phyloP scores from a whole-genome alignment of 2,797 vertebrate species.

The Octomys mimax region DNA sequence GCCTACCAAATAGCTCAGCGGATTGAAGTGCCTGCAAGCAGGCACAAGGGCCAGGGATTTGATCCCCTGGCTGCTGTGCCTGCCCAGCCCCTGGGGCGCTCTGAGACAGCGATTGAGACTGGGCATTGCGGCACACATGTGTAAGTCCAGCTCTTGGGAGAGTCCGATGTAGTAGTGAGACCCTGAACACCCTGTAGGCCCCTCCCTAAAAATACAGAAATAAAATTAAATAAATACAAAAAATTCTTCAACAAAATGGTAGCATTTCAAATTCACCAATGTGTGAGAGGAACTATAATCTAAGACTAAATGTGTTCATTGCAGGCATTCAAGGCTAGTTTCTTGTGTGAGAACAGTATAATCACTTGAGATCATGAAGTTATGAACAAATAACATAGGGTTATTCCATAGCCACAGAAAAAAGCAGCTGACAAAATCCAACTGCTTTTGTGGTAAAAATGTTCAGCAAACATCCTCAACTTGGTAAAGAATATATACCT shows the following conservation, averaged over 20 bases:
- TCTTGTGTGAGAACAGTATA: background rate
- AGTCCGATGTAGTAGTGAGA: too few species aligned
- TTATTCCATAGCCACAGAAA: background rate
- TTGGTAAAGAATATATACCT: background rate
- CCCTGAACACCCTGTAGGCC: too few species aligned
- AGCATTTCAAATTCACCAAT: background rate
- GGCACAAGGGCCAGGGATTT: too few species aligned
- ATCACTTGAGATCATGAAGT: background rate
- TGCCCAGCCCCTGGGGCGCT: too few species aligned
- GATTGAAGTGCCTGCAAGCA: too few species aligned
- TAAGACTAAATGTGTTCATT: background rate
- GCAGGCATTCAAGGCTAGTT: too few species aligned
- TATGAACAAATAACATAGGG: background rate
- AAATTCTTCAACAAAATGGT: background rate
- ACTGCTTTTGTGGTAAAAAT: background rate
- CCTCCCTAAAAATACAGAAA: too few species aligned
- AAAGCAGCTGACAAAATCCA: background rate
- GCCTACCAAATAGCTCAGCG: too few species aligned
- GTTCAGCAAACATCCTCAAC: background rate
- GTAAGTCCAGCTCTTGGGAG: too few species aligned
- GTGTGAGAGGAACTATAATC: background rate
- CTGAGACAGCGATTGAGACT: too few species aligned
- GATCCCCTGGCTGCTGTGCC: too few species aligned
- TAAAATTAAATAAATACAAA: background rate
- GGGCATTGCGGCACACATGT: too few species aligned